phyloP scores from a whole-genome alignment of 2,888 invertebrate species.

The Aspidapion aeneum region DNA sequence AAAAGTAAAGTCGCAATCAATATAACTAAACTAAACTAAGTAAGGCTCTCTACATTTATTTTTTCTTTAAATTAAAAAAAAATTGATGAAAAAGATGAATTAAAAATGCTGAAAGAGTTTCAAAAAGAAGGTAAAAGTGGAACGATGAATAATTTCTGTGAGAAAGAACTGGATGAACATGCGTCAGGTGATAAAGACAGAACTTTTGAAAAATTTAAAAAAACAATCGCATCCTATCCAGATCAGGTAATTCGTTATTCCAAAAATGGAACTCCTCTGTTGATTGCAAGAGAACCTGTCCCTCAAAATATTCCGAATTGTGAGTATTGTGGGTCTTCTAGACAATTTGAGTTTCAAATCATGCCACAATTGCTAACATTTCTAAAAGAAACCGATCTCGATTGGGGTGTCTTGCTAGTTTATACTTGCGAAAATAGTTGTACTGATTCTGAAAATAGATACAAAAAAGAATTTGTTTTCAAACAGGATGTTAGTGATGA shows the following conservation, averaged over 20 bases:
- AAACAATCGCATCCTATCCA: constrained; percentile 64
- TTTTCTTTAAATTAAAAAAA: constrained; percentile 37
- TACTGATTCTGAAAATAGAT: constrained; percentile 49
- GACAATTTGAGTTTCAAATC: constrained; percentile 87
- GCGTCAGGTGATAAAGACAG: constrained; percentile 72
- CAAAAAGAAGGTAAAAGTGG: constrained; percentile 55
- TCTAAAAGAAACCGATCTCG: constrained; percentile 53
- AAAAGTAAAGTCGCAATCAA: no score
- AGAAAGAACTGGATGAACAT: constrained; percentile 68
- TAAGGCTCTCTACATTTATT: no score
- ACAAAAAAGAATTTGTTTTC: constrained; percentile 74
- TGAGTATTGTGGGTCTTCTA: constrained; percentile 65
- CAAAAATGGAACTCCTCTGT: constrained; percentile 74
- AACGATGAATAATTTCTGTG: constrained; percentile 58
- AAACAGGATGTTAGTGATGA: constrained; percentile 72
- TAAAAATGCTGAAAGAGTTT: constrained; percentile 45
- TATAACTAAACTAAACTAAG: no score
- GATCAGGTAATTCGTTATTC: constrained; percentile 81
- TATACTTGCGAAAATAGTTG: constrained; percentile 87
- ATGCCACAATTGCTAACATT: constrained; percentile 46
- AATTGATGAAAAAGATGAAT: constrained; percentile 52
- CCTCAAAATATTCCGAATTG: constrained; percentile 65
- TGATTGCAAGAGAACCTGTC: constrained; percentile 66
- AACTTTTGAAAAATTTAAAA: constrained; percentile 73
- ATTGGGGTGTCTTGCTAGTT: constrained; percentile 86